Percentiles rank a stretch among this genome's conserved stretches.
These are phyloP conservation scores for Synchiropus splendidus DNA, from an alignment of 2,113 vertebrate genomes.

Conservation along the genomic window DNA sequence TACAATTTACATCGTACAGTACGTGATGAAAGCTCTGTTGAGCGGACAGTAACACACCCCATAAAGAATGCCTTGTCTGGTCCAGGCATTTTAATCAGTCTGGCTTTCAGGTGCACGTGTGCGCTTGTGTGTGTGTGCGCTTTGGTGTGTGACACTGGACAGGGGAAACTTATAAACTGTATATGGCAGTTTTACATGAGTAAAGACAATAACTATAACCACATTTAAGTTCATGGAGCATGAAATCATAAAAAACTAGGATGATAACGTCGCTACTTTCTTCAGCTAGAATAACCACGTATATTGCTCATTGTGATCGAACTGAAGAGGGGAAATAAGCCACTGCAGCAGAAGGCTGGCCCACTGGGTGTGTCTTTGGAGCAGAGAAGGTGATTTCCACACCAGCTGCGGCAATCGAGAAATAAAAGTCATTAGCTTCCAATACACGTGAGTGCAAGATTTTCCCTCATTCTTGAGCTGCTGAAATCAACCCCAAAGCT, in stretches of 20 bases:
- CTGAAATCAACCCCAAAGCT: no score
- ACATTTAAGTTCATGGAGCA: no score
- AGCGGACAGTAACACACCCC: slow-evolving; percentile 13
- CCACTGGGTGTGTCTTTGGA: slow-evolving; percentile 26
- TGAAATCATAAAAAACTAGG: no score
- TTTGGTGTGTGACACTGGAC: slow-evolving; percentile 14
- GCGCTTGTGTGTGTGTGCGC: slow-evolving; percentile 8
- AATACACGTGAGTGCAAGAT: slow-evolving; percentile 17
- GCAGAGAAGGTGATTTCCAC: slow-evolving; percentile 38
- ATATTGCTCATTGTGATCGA: no score
- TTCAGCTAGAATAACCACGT: no score
- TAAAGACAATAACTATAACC: no score
- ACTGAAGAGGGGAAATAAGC: slow-evolving; percentile 8
- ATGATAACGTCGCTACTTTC: slow-evolving; percentile 15
- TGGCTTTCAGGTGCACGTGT: slow-evolving; percentile 32
- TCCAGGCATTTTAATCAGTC: slow-evolving; percentile 29
- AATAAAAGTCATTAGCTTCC: slow-evolving; percentile 25
- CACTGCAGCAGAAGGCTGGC: slow-evolving; percentile 5
- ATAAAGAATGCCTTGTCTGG: slow-evolving; percentile 35
- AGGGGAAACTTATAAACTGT: no score
- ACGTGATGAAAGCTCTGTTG: slow-evolving; percentile 17
- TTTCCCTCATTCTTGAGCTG: not conserved
- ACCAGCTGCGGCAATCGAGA: slow-evolving; percentile 8
- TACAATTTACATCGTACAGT: slow-evolving; percentile 1
- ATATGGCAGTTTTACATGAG: no score